Percentiles rank a stretch among this genome's conserved stretches.
Evolutionary conservation across 64 coral and sea anemone genomes (phyloP).

Genomic region (Pocillopora verrucosa): DNA sequence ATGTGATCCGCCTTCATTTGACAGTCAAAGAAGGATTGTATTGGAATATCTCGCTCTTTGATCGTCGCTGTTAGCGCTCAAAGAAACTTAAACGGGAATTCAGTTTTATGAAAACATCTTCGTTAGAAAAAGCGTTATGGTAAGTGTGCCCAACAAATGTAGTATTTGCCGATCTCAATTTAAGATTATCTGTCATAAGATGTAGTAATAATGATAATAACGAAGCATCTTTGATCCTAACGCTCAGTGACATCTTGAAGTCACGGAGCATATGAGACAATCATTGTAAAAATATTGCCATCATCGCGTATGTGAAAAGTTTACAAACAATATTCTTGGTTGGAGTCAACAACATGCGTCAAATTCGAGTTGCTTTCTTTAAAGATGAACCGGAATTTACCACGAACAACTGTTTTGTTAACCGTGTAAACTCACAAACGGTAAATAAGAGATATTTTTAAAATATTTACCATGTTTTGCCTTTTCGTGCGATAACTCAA

Average conservation of each 20-base stretch:
- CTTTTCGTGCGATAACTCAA: constrained; percentile 34
- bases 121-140: neutral
- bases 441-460: constrained; percentile 7
- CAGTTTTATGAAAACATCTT: neutral
- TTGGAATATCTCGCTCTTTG: neutral
- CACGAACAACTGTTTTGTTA: neutral
- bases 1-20: too few relatives aligned
- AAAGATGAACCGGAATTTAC: neutral
- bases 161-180: neutral
- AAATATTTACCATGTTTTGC: constrained; percentile 38
- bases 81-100: neutral
- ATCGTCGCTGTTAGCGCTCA: neutral
- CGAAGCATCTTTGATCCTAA: neutral
- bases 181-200: neutral
- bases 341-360: neutral
- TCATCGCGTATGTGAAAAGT: neutral
- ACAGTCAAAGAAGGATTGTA: neutral
- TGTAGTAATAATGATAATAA: neutral
- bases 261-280: neutral
- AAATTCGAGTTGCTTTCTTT: neutral
- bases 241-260: neutral
- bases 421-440: neutral
- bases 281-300: neutral
- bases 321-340: neutral
- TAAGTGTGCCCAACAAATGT: neutral